Conservation (phyloP, 2,888 invertebrate species). For the Ophraella communa region DNA sequence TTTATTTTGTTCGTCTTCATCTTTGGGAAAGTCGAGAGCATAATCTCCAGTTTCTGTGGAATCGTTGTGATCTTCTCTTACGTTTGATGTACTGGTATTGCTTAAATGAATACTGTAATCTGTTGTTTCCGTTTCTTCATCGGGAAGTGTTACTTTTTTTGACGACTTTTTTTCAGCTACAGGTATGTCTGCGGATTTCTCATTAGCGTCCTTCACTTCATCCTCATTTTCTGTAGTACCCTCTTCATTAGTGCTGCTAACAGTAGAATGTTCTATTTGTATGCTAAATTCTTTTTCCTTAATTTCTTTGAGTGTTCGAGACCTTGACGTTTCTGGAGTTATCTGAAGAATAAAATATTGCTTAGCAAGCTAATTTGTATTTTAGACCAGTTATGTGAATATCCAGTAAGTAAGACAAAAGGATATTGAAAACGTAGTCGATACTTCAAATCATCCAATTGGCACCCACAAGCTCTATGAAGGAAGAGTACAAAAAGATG, state of each 20-base stretch:
- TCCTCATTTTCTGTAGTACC: neutral
- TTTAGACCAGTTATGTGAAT: too few relatives aligned
- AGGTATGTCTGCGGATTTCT: neutral
- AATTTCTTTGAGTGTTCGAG: too few relatives aligned
- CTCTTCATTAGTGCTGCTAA: neutral
- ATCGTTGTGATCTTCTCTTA: neutral
- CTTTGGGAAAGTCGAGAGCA: neutral
- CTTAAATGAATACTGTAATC: constrained; percentile 24
- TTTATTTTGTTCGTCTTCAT: neutral
- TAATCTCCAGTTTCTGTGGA: neutral
- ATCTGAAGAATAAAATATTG: neutral
- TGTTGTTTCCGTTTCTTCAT: neutral
- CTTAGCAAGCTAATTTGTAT: too few relatives aligned
- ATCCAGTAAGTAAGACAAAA: too few relatives aligned
- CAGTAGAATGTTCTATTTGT: neutral
- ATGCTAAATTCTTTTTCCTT: constrained; percentile 2
- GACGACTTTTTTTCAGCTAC: neutral
- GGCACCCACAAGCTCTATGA: too few relatives aligned
- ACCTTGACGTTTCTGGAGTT: neutral
- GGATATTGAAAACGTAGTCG: too few relatives aligned
- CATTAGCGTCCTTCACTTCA: neutral
- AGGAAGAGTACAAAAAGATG: too few relatives aligned
- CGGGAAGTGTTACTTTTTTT: neutral
- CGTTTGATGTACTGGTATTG: constrained; percentile 20
- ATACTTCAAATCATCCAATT: too few relatives aligned